These are phyloP conservation scores for Bombus sibiricus DNA, from an alignment of 1,140 invertebrate species.

Conservation along the genomic window DNA sequence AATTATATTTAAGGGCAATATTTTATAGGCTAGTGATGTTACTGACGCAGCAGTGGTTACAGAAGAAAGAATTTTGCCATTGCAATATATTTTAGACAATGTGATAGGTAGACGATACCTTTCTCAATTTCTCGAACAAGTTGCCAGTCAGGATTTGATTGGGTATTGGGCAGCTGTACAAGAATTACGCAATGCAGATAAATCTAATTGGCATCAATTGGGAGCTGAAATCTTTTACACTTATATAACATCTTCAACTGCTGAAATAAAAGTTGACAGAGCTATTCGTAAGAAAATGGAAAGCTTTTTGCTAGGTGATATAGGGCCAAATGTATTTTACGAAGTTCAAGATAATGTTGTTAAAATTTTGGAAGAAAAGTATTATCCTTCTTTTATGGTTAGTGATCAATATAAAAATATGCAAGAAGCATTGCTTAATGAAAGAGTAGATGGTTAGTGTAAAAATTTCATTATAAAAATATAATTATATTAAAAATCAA, in stretches of 20 bases:
- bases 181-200: constrained; percentile 88
- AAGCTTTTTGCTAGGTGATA: constrained; percentile 92
- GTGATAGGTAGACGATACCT: constrained; percentile 89
- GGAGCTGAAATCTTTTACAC: constrained; percentile 95
- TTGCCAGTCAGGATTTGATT: constrained; percentile 90
- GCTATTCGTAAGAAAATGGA: constrained; percentile 92
- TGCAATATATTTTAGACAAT: constrained; percentile 87
- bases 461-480: neutral
- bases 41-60: constrained; percentile 69
- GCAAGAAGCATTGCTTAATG: constrained; percentile 87
- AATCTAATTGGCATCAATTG: constrained; percentile 92
- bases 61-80: constrained; percentile 83
- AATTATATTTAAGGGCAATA: constrained; percentile 22
- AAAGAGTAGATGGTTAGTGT: constrained; percentile 83
- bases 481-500: neutral
- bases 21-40: constrained; percentile 72
- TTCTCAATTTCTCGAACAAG: constrained; percentile 90
- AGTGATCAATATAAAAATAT: constrained; percentile 93
- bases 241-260: constrained; percentile 90
- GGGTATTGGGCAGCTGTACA: constrained; percentile 95
- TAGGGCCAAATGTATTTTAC: constrained; percentile 94
- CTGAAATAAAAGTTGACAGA: constrained; percentile 91
- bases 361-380: constrained; percentile 91
- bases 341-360: constrained; percentile 92
- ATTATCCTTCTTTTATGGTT: constrained; percentile 94